phyloP scores from a whole-genome alignment of 2,888 invertebrate genomes.

The Nymphalis urticae region DNA sequence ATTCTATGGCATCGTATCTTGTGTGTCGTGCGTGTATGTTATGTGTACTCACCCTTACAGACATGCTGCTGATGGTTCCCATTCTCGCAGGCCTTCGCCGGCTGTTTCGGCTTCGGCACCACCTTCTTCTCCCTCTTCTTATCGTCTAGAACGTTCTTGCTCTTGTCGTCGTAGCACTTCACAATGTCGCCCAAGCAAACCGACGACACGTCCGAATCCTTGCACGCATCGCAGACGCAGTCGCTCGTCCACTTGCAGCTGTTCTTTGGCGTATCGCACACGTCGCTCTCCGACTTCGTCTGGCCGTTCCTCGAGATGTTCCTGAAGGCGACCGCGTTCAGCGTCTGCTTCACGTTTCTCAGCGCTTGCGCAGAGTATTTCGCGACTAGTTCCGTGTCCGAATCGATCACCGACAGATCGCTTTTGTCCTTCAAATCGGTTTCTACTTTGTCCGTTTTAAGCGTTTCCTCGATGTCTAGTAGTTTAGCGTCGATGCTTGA shows the following conservation, averaged over 20 bases:
- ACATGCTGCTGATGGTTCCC: slow-evolving; percentile 69
- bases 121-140: slow-evolving; percentile 54
- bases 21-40: background rate
- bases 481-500: slow-evolving; percentile 67
- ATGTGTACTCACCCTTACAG: slow-evolving; percentile 63
- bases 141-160: slow-evolving; percentile 46
- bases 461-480: slow-evolving; percentile 56
- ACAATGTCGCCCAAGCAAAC: slow-evolving; percentile 59
- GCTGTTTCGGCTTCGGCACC: slow-evolving; percentile 53
- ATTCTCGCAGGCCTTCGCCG: slow-evolving; percentile 67
- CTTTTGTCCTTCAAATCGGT: slow-evolving; percentile 42
- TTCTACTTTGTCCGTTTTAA: slow-evolving; percentile 38
- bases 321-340: slow-evolving; percentile 69
- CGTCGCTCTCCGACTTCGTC: slow-evolving; percentile 66
- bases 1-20: too few species aligned
- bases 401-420: slow-evolving; percentile 47
- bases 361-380: slow-evolving; percentile 73
- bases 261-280: slow-evolving; percentile 65
- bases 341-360: slow-evolving; percentile 65
- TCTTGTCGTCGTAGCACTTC: slow-evolving; percentile 52
- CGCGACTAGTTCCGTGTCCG: slow-evolving; percentile 63
- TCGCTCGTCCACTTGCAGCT: slow-evolving; percentile 75
- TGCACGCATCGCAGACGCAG: slow-evolving; percentile 63
- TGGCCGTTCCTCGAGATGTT: slow-evolving; percentile 64
- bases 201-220: slow-evolving; percentile 48